Percentiles rank a stretch among this genome's conserved stretches.
Evolutionary conservation across 1,140 invertebrate species (phyloP).

Genomic region (Caligus rogercresseyi): DNA sequence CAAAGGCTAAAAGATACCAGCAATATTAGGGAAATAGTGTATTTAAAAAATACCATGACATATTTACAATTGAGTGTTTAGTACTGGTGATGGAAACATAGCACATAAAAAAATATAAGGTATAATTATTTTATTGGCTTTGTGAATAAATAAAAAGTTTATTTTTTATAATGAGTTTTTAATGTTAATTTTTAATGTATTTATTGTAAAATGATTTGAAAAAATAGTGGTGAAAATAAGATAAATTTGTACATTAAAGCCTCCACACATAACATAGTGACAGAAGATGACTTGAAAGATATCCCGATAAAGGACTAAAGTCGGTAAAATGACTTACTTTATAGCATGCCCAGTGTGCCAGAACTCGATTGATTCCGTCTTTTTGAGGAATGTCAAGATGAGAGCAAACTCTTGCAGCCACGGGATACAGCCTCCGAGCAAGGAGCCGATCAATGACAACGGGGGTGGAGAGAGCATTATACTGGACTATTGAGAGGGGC

Average conservation of each 20-base stretch:
- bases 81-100: no score
- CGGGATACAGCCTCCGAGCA: slow-evolving; percentile 62
- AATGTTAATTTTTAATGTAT: no score
- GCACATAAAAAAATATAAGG: no score
- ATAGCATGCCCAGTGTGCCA: slow-evolving; percentile 93
- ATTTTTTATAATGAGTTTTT: no score
- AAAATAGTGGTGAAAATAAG: slow-evolving; percentile 20
- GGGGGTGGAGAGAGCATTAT: slow-evolving; percentile 51
- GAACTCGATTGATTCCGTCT: slow-evolving; percentile 65
- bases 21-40: no score
- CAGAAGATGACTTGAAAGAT: background rate
- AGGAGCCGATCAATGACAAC: slow-evolving; percentile 76
- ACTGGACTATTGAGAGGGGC: slow-evolving; percentile 26
- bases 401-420: slow-evolving; percentile 73
- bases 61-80: no score
- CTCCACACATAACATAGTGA: background rate
- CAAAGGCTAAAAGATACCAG: no score
- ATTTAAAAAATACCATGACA: no score
- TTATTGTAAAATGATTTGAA: no score
- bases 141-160: no score
- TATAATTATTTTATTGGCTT: no score
- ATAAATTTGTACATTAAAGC: slow-evolving; percentile 15
- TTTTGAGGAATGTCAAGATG: slow-evolving; percentile 64
- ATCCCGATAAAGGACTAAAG: background rate
- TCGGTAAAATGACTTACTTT: slow-evolving; percentile 51